Base-by-base conservation (phyloP, 1,140 invertebrate genomes). In the Whitmania pigra region DNA sequence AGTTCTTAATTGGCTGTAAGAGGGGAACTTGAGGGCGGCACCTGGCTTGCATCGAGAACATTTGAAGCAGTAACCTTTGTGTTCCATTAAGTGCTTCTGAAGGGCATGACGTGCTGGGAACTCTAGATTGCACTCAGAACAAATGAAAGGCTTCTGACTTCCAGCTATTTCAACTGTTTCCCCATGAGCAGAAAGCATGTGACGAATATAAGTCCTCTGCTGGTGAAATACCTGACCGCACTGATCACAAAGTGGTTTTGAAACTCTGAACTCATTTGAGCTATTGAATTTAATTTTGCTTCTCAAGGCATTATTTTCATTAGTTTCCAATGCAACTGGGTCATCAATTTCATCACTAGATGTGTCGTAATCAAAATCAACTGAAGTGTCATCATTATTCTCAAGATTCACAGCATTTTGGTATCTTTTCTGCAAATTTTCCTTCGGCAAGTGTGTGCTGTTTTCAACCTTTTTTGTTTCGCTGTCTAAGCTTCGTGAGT, bases 211-310 rank as follows among this genome's bases (percentile, higher is more conserved):
- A 25, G 57, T 63, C 57, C 29, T 63, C 57, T 63, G 57, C 20
- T 63, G 57, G 57, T 63, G 57, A 31, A 63, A 63, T 63, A 63
- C 29, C 57, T 63, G 22, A 22, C 57, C 57, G 18, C 57, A 63
- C 29, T 25, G 29, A 7, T 63, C 57, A 63, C 57, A 63, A 25
- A 63, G 29, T 31, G 57, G 57, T 17, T 63, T 63, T 1, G 57
- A 63, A 13, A 63, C 57, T 63, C 57, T 63, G 22, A 20, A 13
- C 57, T 63, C 57, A 25, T 22, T 63, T 63, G 57, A 63, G 11
- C 57, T 63, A 31, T 31, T 31, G 57, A 49, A 17, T 22, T 63
- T 22, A 63, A 20, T 63, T 20, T 22, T 63, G 18, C 57, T 63
- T 63, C 11, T 63, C 29, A 22, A 25, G 11, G 29, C 29, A 25